Percentiles rank a stretch among this genome's conserved stretches.
phyloP scores from a whole-genome alignment of 53 echinoderm and acorn worm species.

The Crossaster papposus region DNA sequence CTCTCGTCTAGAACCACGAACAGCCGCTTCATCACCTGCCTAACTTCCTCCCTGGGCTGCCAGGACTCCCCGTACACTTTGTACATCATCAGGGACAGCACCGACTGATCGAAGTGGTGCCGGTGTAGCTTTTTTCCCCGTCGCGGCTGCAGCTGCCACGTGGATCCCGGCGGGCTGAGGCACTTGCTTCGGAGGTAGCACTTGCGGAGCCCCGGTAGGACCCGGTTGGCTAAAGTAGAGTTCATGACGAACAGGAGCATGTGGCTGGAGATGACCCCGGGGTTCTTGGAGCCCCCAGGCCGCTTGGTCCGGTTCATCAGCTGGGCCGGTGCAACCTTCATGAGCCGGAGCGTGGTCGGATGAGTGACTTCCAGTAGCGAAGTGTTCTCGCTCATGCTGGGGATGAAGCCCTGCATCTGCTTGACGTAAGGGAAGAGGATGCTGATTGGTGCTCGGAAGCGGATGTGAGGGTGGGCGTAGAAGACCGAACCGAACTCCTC shows the following conservation, averaged over 20 bases:
- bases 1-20: constrained; percentile 38
- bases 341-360: constrained; percentile 6
- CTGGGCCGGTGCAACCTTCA: neutral
- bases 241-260: constrained; percentile 57
- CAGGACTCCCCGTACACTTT: constrained; percentile 34
- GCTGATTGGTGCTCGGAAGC: constrained; percentile 55
- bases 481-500: constrained; percentile 62
- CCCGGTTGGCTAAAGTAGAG: constrained; percentile 9
- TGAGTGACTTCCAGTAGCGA: constrained; percentile 26
- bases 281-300: neutral
- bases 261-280: constrained; percentile 22
- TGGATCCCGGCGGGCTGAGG: constrained; percentile 34
- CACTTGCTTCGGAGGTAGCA: constrained; percentile 36
- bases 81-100: constrained; percentile 43
- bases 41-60: constrained; percentile 14
- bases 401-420: constrained; percentile 40
- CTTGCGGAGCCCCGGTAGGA: constrained; percentile 29
- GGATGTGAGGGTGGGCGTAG: constrained; percentile 58
- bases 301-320: neutral
- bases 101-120: constrained; percentile 55
- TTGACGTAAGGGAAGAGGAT: constrained; percentile 48
- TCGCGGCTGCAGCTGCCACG: constrained; percentile 17
- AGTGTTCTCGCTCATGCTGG: constrained; percentile 13
- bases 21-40: constrained; percentile 26
- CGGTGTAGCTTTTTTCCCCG: neutral